These are phyloP conservation scores for Rhincodon typus DNA, from an alignment of 2,797 vertebrate genomes.

Conservation along the genomic window DNA sequence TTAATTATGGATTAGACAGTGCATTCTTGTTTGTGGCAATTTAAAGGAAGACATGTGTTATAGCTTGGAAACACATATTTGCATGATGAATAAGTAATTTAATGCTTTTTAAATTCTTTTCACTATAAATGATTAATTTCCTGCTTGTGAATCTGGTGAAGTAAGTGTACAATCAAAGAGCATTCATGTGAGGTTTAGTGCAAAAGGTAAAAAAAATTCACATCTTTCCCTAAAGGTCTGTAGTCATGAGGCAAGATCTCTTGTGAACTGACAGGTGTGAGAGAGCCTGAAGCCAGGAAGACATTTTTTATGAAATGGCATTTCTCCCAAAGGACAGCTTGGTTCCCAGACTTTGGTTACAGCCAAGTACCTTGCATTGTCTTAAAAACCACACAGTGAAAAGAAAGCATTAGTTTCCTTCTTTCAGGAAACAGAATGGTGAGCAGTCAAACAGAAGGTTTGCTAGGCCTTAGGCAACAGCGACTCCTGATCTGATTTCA, in stretches of 20 bases:
- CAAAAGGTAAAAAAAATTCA: background rate
- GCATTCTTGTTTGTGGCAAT: slow-evolving; percentile 1
- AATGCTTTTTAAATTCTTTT: slow-evolving; percentile 41
- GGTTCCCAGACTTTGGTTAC: slow-evolving; percentile 47
- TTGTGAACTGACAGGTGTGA: slow-evolving; percentile 37
- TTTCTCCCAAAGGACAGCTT: slow-evolving; percentile 36
- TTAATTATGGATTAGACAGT: background rate
- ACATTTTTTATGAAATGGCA: slow-evolving; percentile 40
- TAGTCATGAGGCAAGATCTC: slow-evolving; percentile 31
- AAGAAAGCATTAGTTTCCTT: slow-evolving; percentile 45
- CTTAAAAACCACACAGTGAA: slow-evolving; percentile 43
- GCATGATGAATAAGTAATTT: slow-evolving; percentile 40
- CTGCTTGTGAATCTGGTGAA: slow-evolving; percentile 8
- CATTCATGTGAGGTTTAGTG: background rate
- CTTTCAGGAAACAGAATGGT: slow-evolving; percentile 44
- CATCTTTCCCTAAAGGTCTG: slow-evolving; percentile 28
- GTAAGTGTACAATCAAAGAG: slow-evolving; percentile 15
- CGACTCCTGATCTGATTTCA: slow-evolving; percentile 49
- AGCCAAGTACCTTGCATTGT: slow-evolving; percentile 42
- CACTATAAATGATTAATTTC: slow-evolving; percentile 40
- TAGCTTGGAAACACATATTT: slow-evolving; percentile 38
- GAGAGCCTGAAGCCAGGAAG: slow-evolving; percentile 32
- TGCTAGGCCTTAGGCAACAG: slow-evolving; percentile 44
- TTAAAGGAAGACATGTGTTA: slow-evolving; percentile 3
- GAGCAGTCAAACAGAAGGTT: slow-evolving; percentile 45